These are phyloP conservation scores for Forbesichthys papilliferus DNA, from an alignment of 2,113 vertebrate species.

Conservation along the genomic window DNA sequence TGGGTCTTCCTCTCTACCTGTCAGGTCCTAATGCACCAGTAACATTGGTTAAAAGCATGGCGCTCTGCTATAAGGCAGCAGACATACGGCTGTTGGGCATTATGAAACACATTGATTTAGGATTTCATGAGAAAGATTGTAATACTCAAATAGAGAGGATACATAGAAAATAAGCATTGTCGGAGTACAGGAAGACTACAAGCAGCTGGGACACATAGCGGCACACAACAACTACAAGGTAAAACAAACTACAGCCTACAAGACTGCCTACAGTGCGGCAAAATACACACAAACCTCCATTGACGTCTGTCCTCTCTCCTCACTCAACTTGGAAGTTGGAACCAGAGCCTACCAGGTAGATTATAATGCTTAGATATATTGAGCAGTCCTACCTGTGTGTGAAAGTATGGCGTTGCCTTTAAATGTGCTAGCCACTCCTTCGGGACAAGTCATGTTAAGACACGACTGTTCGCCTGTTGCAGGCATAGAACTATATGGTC, in stretches of 20 bases:
- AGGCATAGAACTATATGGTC: too few relatives aligned
- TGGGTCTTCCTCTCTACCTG: slow-evolving; percentile 59
- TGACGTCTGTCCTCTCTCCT: slow-evolving; percentile 40
- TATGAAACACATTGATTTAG: neutral
- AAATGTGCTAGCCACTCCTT: slow-evolving; percentile 7
- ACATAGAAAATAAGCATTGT: neutral
- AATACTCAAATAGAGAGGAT: neutral
- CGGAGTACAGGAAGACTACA: neutral
- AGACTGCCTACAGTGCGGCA: slow-evolving; percentile 11
- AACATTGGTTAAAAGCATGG: neutral
- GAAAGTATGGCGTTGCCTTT: slow-evolving; percentile 8
- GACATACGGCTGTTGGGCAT: neutral
- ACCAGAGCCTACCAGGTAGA: slow-evolving; percentile 72
- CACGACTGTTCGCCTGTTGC: slow-evolving; percentile 22
- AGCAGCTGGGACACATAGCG: slow-evolving; percentile 7
- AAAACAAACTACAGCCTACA: slow-evolving; percentile 17
- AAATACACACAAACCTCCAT: slow-evolving; percentile 70
- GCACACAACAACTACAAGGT: slow-evolving; percentile 5
- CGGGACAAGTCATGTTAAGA: slow-evolving; percentile 26
- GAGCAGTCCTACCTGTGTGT: slow-evolving; percentile 14
- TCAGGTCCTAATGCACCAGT: slow-evolving; percentile 62
- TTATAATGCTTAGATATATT: slow-evolving; percentile 50
- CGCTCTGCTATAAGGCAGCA: neutral
- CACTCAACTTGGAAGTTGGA: slow-evolving; percentile 50
- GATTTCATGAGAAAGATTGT: neutral